A percentile compares a stretch with the other conserved stretches of the same genome.
Conservation (phyloP, 2,888 invertebrate species). For the Campoplex nolae region DNA sequence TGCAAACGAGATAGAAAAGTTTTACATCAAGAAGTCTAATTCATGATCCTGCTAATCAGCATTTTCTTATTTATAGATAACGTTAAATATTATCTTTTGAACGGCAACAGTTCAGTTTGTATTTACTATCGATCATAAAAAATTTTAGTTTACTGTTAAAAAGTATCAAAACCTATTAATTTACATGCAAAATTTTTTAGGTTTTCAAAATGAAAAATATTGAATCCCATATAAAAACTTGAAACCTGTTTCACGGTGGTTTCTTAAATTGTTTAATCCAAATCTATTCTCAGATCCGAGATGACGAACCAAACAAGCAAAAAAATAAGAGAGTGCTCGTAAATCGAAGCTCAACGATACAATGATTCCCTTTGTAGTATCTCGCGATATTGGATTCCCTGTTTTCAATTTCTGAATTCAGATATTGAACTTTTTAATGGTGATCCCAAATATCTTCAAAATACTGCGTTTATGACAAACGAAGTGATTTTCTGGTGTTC, state of each 20-base stretch:
- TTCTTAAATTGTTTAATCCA: too few species aligned
- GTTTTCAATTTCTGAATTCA: too few species aligned
- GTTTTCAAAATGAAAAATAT: too few species aligned
- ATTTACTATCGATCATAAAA: neutral
- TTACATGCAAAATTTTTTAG: neutral
- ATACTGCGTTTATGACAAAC: neutral
- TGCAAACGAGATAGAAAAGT: neutral
- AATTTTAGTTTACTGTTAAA: neutral
- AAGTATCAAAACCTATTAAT: neutral
- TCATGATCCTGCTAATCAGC: neutral
- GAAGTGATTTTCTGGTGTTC: neutral
- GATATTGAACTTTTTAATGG: too few species aligned
- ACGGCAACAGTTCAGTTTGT: neutral
- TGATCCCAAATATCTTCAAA: neutral
- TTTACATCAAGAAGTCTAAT: neutral
- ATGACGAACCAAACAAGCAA: too few species aligned
- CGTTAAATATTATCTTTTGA: neutral
- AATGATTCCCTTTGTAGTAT: too few species aligned
- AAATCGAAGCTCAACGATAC: too few species aligned
- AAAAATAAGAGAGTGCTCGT: too few species aligned
- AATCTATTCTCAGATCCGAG: too few species aligned
- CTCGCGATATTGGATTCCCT: too few species aligned
- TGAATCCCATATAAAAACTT: too few species aligned
- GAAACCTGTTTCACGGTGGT: too few species aligned
- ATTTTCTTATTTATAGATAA: neutral